phyloP scores from a whole-genome alignment of 2,113 vertebrate species.

The Ceratotherium simum region DNA sequence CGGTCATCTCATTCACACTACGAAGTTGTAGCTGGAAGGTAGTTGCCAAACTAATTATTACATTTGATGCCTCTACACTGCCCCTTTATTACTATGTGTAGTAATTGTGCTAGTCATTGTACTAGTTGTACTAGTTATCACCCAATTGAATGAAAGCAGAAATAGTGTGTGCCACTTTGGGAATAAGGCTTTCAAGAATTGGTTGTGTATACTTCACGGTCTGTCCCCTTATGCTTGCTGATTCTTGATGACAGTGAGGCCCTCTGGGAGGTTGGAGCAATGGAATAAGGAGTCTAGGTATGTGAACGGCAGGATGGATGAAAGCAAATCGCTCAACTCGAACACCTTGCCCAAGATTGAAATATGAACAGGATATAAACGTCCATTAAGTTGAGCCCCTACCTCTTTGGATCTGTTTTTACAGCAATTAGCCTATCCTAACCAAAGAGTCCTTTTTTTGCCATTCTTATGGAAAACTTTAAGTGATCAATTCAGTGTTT shows the following conservation, averaged over 20 bases:
- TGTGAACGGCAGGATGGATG: background rate
- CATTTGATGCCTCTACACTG: background rate
- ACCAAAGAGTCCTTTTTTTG: background rate
- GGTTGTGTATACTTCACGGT: rapidly evolving
- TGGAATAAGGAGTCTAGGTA: background rate
- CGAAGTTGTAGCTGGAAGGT: background rate
- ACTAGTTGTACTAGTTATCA: too few species aligned
- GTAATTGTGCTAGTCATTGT: background rate
- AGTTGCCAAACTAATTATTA: background rate
- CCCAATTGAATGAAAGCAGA: background rate
- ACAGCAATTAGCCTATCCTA: background rate
- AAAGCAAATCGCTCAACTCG: background rate
- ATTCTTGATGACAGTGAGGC: background rate
- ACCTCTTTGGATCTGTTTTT: background rate
- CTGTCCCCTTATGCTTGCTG: background rate
- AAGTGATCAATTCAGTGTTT: background rate
- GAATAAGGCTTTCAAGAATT: background rate
- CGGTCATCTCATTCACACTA: background rate
- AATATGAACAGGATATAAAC: background rate
- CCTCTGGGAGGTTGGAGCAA: rapidly evolving
- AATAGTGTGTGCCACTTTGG: background rate
- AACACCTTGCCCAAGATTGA: background rate
- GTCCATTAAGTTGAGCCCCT: background rate
- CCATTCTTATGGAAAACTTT: background rate
- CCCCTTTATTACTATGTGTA: background rate